Conservation (phyloP, 2,888 invertebrate species). For the Phaonia tiefii region DNA sequence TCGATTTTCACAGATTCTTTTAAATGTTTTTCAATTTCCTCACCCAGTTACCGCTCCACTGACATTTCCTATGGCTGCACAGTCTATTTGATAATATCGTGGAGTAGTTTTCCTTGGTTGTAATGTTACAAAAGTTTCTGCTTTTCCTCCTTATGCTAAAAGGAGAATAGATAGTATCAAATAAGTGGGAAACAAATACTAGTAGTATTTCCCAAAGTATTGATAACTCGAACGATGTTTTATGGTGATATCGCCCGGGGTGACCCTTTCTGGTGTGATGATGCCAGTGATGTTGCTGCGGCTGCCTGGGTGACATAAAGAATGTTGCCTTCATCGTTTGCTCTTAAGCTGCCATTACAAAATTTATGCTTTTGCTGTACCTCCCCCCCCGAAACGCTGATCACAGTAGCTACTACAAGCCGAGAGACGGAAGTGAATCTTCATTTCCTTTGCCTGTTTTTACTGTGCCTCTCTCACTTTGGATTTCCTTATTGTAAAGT, state of each 20-base stretch:
- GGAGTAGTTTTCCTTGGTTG: constrained; percentile 17
- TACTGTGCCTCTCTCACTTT: constrained; percentile 30
- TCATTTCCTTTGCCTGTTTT: constrained; percentile 46
- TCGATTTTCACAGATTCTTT: constrained; percentile 53
- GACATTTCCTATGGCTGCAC: constrained; percentile 9
- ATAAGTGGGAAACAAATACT: neutral
- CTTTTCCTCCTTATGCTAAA: neutral
- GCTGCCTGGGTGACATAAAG: constrained; percentile 34
- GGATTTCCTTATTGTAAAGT: constrained; percentile 29
- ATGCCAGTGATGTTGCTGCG: constrained; percentile 12
- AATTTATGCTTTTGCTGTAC: constrained; percentile 14
- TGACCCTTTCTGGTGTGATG: constrained; percentile 20
- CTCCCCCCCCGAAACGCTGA: constrained; percentile 18
- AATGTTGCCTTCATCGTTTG: constrained; percentile 11
- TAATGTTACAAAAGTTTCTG: too few species aligned
- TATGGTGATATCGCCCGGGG: constrained; percentile 34
- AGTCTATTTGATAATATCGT: constrained; percentile 53
- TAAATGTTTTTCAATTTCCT: constrained; percentile 18
- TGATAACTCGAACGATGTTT: constrained; percentile 56
- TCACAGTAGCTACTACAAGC: neutral
- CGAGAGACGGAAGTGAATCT: constrained; percentile 60
- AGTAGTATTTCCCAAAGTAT: constrained; percentile 45
- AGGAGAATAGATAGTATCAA: neutral
- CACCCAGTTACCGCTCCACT: too few species aligned
- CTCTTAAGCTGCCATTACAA: neutral